These are phyloP conservation scores for Rhinopomastus cyanomelas DNA, from an alignment of 2,113 vertebrate genomes.

Conservation along the genomic window DNA sequence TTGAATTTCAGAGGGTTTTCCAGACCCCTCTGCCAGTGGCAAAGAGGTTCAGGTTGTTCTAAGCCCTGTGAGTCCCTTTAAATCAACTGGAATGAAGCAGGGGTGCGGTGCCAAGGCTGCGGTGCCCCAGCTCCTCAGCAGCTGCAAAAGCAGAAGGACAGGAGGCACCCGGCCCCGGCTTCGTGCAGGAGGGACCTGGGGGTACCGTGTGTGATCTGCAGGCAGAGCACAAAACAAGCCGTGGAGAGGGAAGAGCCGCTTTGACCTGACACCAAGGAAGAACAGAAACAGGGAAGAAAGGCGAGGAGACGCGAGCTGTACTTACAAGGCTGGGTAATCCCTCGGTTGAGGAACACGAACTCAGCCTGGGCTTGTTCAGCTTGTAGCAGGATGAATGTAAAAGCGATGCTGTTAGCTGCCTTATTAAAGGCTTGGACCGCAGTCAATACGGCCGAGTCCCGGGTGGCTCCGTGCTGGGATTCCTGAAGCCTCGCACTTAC, in stretches of 20 bases:
- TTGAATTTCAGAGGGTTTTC: neutral
- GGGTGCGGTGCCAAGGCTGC: neutral
- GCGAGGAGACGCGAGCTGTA: neutral
- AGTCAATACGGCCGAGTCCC: neutral
- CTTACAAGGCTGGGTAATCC: slow-evolving; percentile 42
- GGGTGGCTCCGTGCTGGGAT: slow-evolving; percentile 1
- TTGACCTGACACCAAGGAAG: slow-evolving; percentile 7
- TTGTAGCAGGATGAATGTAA: slow-evolving; percentile 19
- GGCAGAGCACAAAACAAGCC: neutral
- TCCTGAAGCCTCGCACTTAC: neutral
- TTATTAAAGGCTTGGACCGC: slow-evolving; percentile 18
- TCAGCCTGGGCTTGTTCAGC: neutral
- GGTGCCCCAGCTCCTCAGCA: neutral
- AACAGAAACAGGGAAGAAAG: slow-evolving; percentile 40
- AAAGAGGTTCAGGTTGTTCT: neutral
- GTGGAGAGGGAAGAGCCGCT: neutral
- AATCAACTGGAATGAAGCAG: neutral
- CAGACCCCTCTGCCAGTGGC: rapidly evolving
- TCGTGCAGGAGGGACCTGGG: neutral
- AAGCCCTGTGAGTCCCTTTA: neutral
- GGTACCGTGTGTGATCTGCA: neutral
- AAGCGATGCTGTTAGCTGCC: slow-evolving; percentile 48
- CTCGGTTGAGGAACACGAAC: neutral
- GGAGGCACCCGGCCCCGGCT: neutral
- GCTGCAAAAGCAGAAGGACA: neutral